These are phyloP conservation scores for Celastrina argiolus DNA, from an alignment of 2,888 invertebrate species.

Conservation along the genomic window DNA sequence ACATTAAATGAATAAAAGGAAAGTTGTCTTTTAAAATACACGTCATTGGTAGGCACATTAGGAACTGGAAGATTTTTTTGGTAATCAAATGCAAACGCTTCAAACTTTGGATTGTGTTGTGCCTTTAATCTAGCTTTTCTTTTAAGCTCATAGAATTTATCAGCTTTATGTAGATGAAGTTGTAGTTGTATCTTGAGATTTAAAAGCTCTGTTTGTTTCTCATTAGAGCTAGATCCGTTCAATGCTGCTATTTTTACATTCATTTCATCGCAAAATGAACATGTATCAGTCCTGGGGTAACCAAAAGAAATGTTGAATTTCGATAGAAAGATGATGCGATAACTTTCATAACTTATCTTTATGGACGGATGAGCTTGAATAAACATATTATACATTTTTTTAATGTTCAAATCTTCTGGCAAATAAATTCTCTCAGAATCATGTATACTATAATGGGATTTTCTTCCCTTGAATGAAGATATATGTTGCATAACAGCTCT, in stretches of 20 bases:
- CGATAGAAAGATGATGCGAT: no score
- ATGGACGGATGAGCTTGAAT: no score
- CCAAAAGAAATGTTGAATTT: neutral
- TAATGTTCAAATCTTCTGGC: neutral
- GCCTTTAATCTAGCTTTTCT: conserved; percentile 28
- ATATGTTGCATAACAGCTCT: no score
- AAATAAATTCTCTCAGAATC: no score
- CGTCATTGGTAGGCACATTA: conserved; percentile 27
- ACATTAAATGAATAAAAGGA: conserved; percentile 17
- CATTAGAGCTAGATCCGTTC: conserved; percentile 10
- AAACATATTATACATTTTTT: neutral
- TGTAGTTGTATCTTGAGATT: neutral
- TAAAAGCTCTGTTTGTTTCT: neutral
- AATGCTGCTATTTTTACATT: neutral
- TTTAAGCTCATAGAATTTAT: conserved; percentile 21
- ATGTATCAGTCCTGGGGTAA: no score
- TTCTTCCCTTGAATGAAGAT: no score
- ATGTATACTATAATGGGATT: no score
- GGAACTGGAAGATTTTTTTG: conserved; percentile 29
- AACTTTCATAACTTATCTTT: no score
- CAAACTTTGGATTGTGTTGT: conserved; percentile 24
- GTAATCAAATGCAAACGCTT: conserved; percentile 27
- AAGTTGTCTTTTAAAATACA: conserved; percentile 25
- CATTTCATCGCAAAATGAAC: neutral
- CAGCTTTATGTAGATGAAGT: conserved; percentile 22